A percentile compares a stretch with the other conserved stretches of the same genome.
Conservation (phyloP, 2,113 vertebrate genomes). For the Heterotilapia buettikoferi region DNA sequence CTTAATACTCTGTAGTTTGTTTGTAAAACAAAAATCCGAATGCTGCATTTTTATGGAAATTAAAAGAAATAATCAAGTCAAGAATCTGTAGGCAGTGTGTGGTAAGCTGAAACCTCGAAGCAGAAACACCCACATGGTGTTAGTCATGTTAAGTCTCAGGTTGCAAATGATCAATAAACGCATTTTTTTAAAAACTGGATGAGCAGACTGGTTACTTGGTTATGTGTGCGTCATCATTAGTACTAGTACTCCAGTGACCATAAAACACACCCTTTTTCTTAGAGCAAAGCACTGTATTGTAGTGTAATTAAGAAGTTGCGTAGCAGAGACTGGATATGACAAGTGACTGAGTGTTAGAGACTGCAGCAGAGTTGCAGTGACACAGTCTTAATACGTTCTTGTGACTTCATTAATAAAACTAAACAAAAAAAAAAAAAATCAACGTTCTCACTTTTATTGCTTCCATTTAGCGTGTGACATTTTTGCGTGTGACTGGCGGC, state of each 20-base stretch:
- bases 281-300: background rate
- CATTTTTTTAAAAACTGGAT: background rate
- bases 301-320: background rate
- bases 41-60: background rate
- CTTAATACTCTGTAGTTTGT: background rate
- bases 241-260: background rate
- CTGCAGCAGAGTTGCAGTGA: background rate
- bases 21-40: background rate
- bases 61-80: background rate
- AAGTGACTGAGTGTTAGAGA: background rate
- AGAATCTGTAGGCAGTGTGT: background rate
- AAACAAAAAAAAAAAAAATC: background rate
- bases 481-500: conserved; percentile 30
- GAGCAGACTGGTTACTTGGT: background rate
- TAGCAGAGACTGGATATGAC: background rate
- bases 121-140: background rate
- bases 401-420: background rate
- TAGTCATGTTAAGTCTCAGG: background rate
- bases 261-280: background rate
- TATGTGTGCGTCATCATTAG: background rate
- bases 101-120: background rate
- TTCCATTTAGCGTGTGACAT: background rate
- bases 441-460: background rate
- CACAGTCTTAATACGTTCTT: background rate
- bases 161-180: background rate